These are phyloP conservation scores for Euzetes globulus DNA, from an alignment of 2,888 invertebrate species.

Conservation along the genomic window DNA sequence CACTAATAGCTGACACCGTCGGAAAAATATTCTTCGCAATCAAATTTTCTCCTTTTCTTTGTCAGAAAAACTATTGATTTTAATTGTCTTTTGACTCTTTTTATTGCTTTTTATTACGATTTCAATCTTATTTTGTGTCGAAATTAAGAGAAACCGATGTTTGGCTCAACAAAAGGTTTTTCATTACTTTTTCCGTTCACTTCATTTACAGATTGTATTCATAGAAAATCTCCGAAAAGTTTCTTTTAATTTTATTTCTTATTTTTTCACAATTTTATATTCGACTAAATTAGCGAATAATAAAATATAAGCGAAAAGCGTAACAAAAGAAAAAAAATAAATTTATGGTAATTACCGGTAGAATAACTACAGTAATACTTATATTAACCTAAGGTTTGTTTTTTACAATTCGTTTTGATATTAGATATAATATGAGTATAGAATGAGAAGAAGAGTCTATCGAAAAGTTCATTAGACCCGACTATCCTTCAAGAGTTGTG, in stretches of 20 bases:
- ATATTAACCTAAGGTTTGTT: not conserved
- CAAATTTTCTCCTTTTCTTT: not conserved
- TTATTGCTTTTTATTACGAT: not conserved
- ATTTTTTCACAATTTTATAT: not conserved
- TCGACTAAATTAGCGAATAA: conserved; percentile 3
- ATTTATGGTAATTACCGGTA: not conserved
- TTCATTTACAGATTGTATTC: too few species aligned
- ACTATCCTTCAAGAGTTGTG: not conserved
- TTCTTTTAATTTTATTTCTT: not conserved
- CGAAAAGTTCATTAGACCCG: not conserved
- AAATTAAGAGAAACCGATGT: not conserved
- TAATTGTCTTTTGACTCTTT: not conserved
- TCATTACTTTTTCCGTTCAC: too few species aligned
- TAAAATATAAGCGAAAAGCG: not conserved
- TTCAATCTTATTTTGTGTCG: not conserved
- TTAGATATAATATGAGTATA: not conserved
- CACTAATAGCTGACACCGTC: not conserved
- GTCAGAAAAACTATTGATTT: not conserved
- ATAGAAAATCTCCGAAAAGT: not conserved
- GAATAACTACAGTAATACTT: not conserved
- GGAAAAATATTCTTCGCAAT: not conserved
- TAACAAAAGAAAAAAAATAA: not conserved
- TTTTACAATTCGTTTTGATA: not conserved
- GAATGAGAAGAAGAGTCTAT: not conserved
- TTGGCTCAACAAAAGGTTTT: not conserved